Base-by-base conservation (phyloP, 2,113 vertebrate species). In the Oreochromis aureus region DNA sequence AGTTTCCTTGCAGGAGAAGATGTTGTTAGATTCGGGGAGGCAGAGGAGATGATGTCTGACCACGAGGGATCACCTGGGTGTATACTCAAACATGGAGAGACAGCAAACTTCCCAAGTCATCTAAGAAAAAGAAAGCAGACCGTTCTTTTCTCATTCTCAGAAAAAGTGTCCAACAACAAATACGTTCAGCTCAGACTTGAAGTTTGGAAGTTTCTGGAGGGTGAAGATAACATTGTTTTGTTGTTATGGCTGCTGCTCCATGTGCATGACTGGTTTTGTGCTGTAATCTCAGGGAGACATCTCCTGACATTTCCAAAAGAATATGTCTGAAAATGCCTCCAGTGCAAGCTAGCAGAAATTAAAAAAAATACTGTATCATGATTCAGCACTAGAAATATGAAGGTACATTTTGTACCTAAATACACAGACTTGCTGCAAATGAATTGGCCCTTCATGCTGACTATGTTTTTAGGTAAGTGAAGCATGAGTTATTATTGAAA, bases 271-370 rank as follows among this genome's bases (percentile, higher is more conserved):
- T 46, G 10, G 27, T 34, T 82, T 30, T 10, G 36, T 61, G 19
- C 53, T 82, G 32, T 63, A 88, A 92, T 92, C 92, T 86, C 80
- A 59, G 19, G 34, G 54, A 93, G 85, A 93, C 93, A 93, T 92
- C 89, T 7, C 16, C 56, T 82, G 85, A 80, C 87, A 84, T 90
- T 82, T 86, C 46, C 51, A 89, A 79, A 87, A 85, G 69, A 69
- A 91, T 12, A 55, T 46, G 61, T 94, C 85, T 87, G 48, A 81
- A 88, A 81, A 80, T 18, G 36, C 15, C 19, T 86, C 12, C 80
- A 86, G 73, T 53, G 82, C 30, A 71, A 81, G 44, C 61, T 10
- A 71, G 59, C 54, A 6, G 54, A 36, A 87, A 81, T 80, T 11
- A 82, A 92, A 82, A 92, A 10, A 80, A 92, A 88, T 56, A 15